Evolutionary conservation across 2,888 invertebrate genomes (phyloP).

Genomic region (Idaea biselata): DNA sequence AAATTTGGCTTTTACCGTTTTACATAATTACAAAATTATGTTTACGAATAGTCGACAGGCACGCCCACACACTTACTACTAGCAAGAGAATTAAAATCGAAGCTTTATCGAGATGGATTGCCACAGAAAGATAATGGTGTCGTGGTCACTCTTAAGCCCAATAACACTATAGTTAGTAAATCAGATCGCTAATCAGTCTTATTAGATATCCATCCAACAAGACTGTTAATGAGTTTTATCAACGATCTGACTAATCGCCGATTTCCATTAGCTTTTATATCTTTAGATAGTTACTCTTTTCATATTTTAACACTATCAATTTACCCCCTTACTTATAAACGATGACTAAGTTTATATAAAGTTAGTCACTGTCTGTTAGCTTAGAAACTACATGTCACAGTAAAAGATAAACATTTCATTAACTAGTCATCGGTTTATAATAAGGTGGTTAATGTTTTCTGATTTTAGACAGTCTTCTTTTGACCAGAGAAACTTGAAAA

Average conservation of each 20-base stretch:
- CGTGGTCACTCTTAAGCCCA: slow-evolving; percentile 63
- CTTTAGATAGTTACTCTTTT: slow-evolving; percentile 1
- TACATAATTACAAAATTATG: slow-evolving; percentile 77
- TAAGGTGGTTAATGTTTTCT: too few relatives aligned
- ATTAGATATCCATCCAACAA: slow-evolving; percentile 32
- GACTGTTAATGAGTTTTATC: slow-evolving; percentile 33
- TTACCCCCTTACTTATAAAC: too few relatives aligned
- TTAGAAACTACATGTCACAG: too few relatives aligned
- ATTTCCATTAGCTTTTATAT: slow-evolving; percentile 4
- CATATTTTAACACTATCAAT: too few relatives aligned
- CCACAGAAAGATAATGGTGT: slow-evolving; percentile 58
- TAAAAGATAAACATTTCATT: too few relatives aligned
- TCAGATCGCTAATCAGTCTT: slow-evolving; percentile 56
- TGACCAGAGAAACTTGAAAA: background rate
- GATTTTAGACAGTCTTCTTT: slow-evolving; percentile 4
- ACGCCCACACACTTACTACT: slow-evolving; percentile 61
- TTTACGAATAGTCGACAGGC: slow-evolving; percentile 57
- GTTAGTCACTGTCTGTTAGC: too few relatives aligned
- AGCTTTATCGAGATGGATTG: slow-evolving; percentile 64
- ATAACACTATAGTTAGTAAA: slow-evolving; percentile 51
- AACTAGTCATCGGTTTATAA: too few relatives aligned
- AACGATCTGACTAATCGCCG: slow-evolving; percentile 13
- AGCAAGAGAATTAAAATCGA: slow-evolving; percentile 58
- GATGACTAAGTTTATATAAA: too few relatives aligned
- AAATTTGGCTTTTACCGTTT: slow-evolving; percentile 69